Conservation (phyloP, 2,797 vertebrate species). For the Loriculus beryllinus region DNA sequence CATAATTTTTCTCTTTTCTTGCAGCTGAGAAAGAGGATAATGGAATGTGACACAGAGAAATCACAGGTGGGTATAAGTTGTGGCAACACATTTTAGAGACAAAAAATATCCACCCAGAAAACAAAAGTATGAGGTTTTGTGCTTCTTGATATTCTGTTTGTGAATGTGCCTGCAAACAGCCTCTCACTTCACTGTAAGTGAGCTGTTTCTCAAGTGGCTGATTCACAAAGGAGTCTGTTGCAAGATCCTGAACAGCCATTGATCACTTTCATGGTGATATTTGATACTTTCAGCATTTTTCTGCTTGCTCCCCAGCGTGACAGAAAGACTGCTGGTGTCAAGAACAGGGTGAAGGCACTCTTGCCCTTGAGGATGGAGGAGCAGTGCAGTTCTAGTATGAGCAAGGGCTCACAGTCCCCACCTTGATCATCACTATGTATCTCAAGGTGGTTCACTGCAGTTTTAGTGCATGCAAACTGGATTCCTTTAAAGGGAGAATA, state of each 20-base stretch:
- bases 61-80: background rate
- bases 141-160: background rate
- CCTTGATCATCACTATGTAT: background rate
- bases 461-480: background rate
- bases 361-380: background rate
- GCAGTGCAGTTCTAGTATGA: background rate
- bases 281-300: background rate
- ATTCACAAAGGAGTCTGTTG: background rate
- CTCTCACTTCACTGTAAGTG: background rate
- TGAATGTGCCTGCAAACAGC: background rate
- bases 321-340: background rate
- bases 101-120: background rate
- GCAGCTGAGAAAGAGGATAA: background rate
- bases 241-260: background rate
- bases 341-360: rapidly evolving
- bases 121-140: background rate
- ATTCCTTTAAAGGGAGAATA: background rate
- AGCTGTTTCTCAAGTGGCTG: background rate
- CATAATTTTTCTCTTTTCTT: background rate
- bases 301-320: background rate
- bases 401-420: too few relatives aligned
- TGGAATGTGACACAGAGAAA: background rate
- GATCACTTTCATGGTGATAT: background rate
- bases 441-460: background rate
- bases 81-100: background rate